Base-by-base conservation (phyloP, 2,888 invertebrate genomes). In the Drosophila buzzatii region DNA sequence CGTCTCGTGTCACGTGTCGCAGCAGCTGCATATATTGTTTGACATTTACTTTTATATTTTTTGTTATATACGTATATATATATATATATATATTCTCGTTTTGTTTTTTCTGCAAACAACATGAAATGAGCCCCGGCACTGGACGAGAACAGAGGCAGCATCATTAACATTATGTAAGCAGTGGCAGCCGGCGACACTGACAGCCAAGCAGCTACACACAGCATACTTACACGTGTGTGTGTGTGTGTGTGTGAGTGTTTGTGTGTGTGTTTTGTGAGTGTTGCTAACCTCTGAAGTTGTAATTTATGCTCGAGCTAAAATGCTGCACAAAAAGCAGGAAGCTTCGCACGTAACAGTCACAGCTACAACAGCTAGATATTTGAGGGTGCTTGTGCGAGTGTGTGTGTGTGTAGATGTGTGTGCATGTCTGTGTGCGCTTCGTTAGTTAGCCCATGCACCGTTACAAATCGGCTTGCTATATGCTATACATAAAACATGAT, bases 101-200 rank as follows among this genome's bases (percentile, higher is more conserved):
- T 75, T 83, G 72, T 81, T 74, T 79, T 82, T 78, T 79, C 7
- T 76, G 74, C 70, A 73, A 79, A 72, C 70, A 81, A 77, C 81
- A 73, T 82, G 80, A 84, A 86, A 86, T 81, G 86, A 83, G 83
- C 68, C 72, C 66, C 70, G 58, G 51, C 66, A 42, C 66, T 44
- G 59, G 61, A 39, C 59, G 60, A 27, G 16, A 2, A 3, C 9
- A 8, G 57, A 62, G 67, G 80, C 85, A 78, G 84, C 84, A 85
- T 85, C 88, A 85, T 85, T 85, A 85, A 85, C 87, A 85, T 87
- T 85, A 85, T 87, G 82, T 85, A 85, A 87, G 85, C 85, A 86
- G 74, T 81, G 84, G 70, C 80, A 87, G 78, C 76, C 85, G 82
- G 82, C 87, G 75, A 82, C 76, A 73, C 82, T 71, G 82, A 75